Evolutionary conservation across 2,797 vertebrate genomes (phyloP).

Genomic region (Gambusia yucatana): DNA sequence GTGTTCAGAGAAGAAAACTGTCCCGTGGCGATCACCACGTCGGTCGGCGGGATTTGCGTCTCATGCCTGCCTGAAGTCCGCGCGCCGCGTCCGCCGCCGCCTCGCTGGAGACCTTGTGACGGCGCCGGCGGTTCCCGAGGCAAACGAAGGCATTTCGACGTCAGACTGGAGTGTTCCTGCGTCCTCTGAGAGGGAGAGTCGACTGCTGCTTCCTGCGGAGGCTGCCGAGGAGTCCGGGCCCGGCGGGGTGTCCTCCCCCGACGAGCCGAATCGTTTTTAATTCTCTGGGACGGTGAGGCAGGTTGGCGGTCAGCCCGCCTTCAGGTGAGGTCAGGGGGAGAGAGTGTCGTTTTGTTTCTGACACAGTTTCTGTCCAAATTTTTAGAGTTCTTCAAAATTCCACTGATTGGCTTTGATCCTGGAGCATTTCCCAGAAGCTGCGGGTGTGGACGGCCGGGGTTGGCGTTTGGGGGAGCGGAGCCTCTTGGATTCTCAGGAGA

Average conservation of each 20-base stretch:
- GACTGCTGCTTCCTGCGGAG: conserved; percentile 63
- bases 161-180: conserved; percentile 69
- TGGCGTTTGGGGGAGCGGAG: conserved; percentile 66
- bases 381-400: conserved; percentile 65
- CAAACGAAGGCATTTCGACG: conserved; percentile 71
- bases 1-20: conserved; percentile 73
- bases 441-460: conserved; percentile 70
- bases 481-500: conserved; percentile 71
- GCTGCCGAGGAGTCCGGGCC: conserved; percentile 63
- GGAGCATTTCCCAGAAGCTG: conserved; percentile 55
- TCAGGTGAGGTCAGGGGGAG: conserved; percentile 75
- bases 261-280: conserved; percentile 62
- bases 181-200: conserved; percentile 61
- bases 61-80: conserved; percentile 82
- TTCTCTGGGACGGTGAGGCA: conserved; percentile 46
- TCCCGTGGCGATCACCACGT: conserved; percentile 80
- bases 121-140: conserved; percentile 78
- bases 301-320: conserved; percentile 75
- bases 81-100: conserved; percentile 79
- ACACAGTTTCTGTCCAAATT: conserved; percentile 61
- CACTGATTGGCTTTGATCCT: conserved; percentile 41
- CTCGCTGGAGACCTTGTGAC: conserved; percentile 79
- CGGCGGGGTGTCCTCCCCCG: conserved; percentile 54
- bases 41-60: conserved; percentile 83
- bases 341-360: conserved; percentile 62